Base-by-base conservation (phyloP, 2,797 vertebrate genomes). In the Falco biarmicus region DNA sequence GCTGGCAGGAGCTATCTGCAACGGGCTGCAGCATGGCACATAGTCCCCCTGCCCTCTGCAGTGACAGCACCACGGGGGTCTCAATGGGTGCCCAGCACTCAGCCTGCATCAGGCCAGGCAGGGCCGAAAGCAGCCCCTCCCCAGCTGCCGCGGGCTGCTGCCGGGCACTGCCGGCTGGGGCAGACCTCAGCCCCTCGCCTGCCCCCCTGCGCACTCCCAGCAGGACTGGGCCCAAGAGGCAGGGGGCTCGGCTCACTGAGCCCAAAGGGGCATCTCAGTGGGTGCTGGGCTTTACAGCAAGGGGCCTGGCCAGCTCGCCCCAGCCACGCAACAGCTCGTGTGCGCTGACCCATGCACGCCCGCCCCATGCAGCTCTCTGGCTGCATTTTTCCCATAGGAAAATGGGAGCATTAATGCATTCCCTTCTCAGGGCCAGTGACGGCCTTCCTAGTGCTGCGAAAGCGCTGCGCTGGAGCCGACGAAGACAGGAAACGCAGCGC, bases 81-180 rank as follows among this genome's bases (percentile, higher is more conserved):
- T 54, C 5, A 3, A 20, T 1, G 22, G 28, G 31, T 60, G 32
- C 26, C 50, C 32, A 13, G 69, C 41, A 65, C 13, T 32, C 54
- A 47, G 63, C 19, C 37, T 47, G 26, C 10, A 2, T 21, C 47
- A 43, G 21, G 20, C 15, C n/a, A 34, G 50, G 25, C 21, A 48
- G 17, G 64, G 34, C 50, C 1, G 1, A 74, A 17, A 59, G 63
- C 45, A 56, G 32, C 20, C 39, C 34, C 16, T 5, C 21, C 6
- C 6, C 9, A 53, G 34, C 34, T 22, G 28, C 32, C 11, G 45
- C 4, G 10, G 3, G 59, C 50, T 61, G 61, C 50, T 50, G 76
- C 80, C 43, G 32, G 53, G 45, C 37, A 43, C 13, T 13, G 3
- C 3, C 1, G 0, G 31, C n/a, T 0, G 0, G 32, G 71, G 26